These are phyloP conservation scores for Xestia xanthographa DNA, from an alignment of 2,888 invertebrate genomes.

Conservation along the genomic window DNA sequence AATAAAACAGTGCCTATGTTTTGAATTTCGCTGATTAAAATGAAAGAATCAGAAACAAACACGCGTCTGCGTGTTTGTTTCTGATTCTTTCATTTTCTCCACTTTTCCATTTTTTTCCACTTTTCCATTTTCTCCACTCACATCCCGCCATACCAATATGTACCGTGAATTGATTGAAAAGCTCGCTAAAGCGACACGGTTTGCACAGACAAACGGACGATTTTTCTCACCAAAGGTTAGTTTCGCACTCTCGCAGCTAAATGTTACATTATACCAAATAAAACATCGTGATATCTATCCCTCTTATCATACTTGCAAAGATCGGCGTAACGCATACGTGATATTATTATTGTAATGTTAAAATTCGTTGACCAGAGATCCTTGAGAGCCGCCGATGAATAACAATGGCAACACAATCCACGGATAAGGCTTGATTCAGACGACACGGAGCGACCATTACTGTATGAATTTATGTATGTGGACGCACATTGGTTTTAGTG, in stretches of 20 bases:
- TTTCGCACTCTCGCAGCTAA: neutral
- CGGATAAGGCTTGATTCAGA: constrained; percentile 72
- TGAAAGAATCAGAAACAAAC: neutral
- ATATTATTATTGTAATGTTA: constrained; percentile 78
- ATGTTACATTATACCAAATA: constrained; percentile 30
- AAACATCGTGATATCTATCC: constrained; percentile 38
- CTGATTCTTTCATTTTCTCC: no score
- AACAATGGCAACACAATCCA: constrained; percentile 81
- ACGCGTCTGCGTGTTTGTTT: no score
- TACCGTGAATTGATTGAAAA: neutral
- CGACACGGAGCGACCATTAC: constrained; percentile 85
- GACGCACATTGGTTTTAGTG: constrained; percentile 52
- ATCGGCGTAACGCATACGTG: constrained; percentile 54
- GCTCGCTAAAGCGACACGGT: neutral
- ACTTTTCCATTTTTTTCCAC: no score
- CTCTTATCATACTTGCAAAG: constrained; percentile 57
- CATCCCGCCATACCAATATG: neutral
- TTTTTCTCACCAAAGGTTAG: neutral
- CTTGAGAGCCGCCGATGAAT: constrained; percentile 79
- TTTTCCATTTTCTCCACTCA: no score
- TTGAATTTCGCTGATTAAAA: neutral
- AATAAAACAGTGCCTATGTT: neutral
- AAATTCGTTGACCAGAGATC: constrained; percentile 78
- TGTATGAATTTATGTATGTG: constrained; percentile 87
- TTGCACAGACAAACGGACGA: neutral